Conservation (phyloP, 2,888 invertebrate species). For the Limnephilus auricula region DNA sequence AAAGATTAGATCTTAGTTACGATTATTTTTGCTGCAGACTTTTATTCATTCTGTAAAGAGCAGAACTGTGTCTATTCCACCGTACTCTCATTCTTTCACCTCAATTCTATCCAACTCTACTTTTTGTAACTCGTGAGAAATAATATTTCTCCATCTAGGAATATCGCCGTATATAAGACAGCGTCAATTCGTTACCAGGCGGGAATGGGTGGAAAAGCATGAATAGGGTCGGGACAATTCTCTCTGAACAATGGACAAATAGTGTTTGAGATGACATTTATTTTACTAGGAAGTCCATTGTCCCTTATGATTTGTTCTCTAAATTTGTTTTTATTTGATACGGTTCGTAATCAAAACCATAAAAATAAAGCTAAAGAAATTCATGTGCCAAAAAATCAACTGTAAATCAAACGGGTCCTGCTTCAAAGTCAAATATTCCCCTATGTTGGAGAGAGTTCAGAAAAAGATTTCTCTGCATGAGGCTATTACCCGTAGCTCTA, state of each 20-base stretch:
- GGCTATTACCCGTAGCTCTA: no score
- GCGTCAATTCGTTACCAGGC: constrained; percentile 26
- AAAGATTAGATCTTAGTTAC: not conserved
- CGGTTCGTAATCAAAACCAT: not conserved
- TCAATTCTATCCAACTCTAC: not conserved
- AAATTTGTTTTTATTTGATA: constrained; percentile 16
- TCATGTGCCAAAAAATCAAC: not conserved
- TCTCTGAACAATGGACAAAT: constrained; percentile 46
- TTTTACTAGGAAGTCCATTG: constrained; percentile 36
- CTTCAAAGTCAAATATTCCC: no score
- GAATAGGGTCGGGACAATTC: constrained; percentile 31
- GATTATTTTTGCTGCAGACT: not conserved
- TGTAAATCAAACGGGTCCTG: not conserved
- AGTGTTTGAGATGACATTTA: constrained; percentile 41
- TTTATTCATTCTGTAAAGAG: not conserved
- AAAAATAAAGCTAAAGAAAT: not conserved
- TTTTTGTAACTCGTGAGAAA: constrained; percentile 42
- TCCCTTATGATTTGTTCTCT: constrained; percentile 36
- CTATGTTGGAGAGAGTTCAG: no score
- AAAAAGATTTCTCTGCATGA: no score
- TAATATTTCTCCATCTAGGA: constrained; percentile 51
- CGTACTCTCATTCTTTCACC: constrained; percentile 15
- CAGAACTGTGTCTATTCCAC: not conserved
- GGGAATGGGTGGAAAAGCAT: not conserved
- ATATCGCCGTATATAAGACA: constrained; percentile 30